Conservation (phyloP, 1,140 invertebrate genomes). For the Danaus melanippus region DNA sequence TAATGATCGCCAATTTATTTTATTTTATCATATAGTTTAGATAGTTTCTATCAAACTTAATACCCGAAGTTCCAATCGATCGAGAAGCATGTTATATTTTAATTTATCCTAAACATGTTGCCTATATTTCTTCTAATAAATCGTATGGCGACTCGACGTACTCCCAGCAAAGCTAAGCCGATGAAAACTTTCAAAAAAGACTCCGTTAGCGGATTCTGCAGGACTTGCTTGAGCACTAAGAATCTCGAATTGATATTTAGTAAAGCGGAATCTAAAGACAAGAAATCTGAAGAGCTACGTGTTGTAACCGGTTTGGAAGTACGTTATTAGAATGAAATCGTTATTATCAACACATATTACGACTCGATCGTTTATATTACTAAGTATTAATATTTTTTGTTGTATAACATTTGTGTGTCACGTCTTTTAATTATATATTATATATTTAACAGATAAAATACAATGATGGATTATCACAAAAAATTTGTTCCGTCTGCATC, state of each 20-base stretch:
- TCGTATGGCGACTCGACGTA: constrained; percentile 24
- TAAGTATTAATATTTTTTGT: no score
- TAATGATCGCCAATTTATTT: no score
- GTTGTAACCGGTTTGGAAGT: constrained; percentile 45
- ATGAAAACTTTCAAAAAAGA: constrained; percentile 20
- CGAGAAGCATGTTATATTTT: no score
- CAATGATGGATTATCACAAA: constrained; percentile 49
- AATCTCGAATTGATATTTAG: constrained; percentile 38
- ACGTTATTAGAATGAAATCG: constrained; percentile 3
- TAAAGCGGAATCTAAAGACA: constrained; percentile 31
- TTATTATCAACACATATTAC: no score
- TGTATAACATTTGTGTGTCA: neutral
- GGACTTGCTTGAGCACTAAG: constrained; percentile 42
- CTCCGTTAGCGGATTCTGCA: constrained; percentile 26
- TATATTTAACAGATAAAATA: constrained; percentile 36
- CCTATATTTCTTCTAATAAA: constrained; percentile 36
- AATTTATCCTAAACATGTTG: constrained; percentile 24
- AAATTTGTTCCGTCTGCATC: constrained; percentile 39
- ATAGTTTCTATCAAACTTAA: no score
- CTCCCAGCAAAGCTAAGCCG: constrained; percentile 15
- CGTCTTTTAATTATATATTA: neutral
- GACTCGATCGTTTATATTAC: no score
- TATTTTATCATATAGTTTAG: no score
- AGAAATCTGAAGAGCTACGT: constrained; percentile 35
- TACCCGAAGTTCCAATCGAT: no score